These are phyloP conservation scores for Chaetorhynchus papuensis DNA, from an alignment of 2,113 vertebrate genomes.

Conservation along the genomic window DNA sequence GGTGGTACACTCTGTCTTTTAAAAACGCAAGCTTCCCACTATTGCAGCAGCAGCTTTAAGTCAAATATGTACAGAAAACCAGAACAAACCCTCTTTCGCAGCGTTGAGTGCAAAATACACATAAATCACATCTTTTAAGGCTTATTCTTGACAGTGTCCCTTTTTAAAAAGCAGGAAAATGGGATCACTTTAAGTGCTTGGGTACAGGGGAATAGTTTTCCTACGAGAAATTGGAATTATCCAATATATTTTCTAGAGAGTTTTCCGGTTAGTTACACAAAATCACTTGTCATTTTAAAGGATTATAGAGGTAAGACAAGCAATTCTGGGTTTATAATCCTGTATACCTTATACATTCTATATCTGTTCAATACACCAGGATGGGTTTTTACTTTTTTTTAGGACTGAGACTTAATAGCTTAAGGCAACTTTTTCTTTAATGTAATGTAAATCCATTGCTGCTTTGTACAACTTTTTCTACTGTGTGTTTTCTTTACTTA, in stretches of 20 bases:
- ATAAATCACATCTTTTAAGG: background rate
- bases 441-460: conserved; percentile 70
- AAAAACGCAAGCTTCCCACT: background rate
- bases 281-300: conserved; percentile 50
- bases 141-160: conserved; percentile 44
- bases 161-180: conserved; percentile 37
- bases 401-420: conserved; percentile 56
- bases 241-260: conserved; percentile 16
- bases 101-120: background rate
- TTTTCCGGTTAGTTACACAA: conserved; percentile 24
- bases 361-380: conserved; percentile 48
- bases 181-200: conserved; percentile 21
- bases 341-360: conserved; percentile 49
- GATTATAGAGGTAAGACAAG: conserved; percentile 21
- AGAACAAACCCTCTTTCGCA: background rate
- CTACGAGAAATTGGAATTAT: conserved; percentile 12
- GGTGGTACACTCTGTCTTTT: background rate
- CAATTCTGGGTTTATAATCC: conserved; percentile 49
- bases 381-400: conserved; percentile 68
- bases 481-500: conserved; percentile 74
- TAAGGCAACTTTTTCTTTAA: conserved; percentile 56
- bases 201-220: background rate
- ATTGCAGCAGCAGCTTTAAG: background rate
- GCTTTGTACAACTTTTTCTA: conserved; percentile 72
- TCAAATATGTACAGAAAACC: background rate